Base-by-base conservation (phyloP, 2,797 vertebrate genomes). In the Coracias cyanogaster region DNA sequence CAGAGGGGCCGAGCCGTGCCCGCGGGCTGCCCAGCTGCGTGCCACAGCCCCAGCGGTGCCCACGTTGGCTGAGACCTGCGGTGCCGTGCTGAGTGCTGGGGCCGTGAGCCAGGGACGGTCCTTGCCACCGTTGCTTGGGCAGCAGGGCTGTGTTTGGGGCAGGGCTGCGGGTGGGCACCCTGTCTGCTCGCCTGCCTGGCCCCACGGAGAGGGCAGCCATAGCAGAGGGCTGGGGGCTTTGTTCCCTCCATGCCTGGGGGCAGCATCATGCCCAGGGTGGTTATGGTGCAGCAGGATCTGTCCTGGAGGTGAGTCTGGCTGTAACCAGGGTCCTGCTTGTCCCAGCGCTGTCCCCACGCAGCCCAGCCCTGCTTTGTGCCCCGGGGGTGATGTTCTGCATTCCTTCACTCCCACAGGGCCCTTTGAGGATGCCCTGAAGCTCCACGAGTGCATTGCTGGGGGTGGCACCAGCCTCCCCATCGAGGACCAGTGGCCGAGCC, bases 401-500 rank as follows among this genome's bases (percentile, higher is more conserved):
- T 24, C 45, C 48, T 17, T 6, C 73, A 6, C 33, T 77, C 66
- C 55, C 15, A 0, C 90, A 99, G 99, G 99, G 73, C 99, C 99
- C 0, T 99, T 99, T 3, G 99, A 99, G 96, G 99, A 99, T 2
- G 99, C 99, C 41, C 95, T 99, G 80, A 99, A 99, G 96, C 98
- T 99, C 54, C 99, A 99, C 0, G 99, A 99, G 87, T 94, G 98
- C 12, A 95, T 96, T 8, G 95, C 96, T 0, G 72, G 82, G 26
- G 97, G 97, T 0, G 57, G 97, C 16, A 43, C 8, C 6, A 92
- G 97, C 7, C 90, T 82, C 29, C 96, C 98, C 12, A n/a, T 98
- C 8, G 99, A 99, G 95, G 99, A 99, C 95, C 98, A 98, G 97
- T 99, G 99, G 99, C 99, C 99, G 3, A 99, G 99, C 51, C 99